Evolutionary conservation across 2,113 vertebrate species (phyloP), one percentile per base, ranked within the genome.

Genomic region (Brienomyrus brachyistius): DNA sequence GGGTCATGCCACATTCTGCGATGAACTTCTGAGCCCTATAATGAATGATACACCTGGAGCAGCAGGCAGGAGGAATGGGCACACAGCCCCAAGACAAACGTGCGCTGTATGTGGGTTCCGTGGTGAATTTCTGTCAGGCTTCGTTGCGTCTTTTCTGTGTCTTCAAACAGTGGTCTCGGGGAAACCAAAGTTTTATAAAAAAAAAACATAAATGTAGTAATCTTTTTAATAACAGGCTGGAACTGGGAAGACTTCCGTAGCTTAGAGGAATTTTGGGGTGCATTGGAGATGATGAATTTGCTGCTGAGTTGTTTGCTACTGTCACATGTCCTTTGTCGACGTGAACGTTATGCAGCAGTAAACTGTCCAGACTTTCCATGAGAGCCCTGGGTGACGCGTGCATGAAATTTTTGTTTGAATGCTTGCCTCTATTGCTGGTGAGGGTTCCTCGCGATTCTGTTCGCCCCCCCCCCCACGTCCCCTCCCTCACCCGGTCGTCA

Each of bases 101-200:
- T 50, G 45, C n/a, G 1, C 90, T 54, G 85, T 62, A 9, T 90
- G 56, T 90, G 90, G 91, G 91, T 92, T 92, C 91, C 59, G 90
- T 91, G 91, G 89, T 74, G 88, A 91, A 74, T 66, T 89, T 85
- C 66, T 17, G 19, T 91, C 87, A 56, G 77, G 86, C 88, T 23
- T 90, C 87, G 17, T 13, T 91, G 89, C 90, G 88, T 27, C 21
- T 54, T 56, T 54, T 56, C 45, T 23, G 51, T 89, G 9, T 88
- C 56, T 35, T 66, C 40, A 40, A 66, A 88, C 56, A 45, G 9
- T 45, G 40, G 31, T 56, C 19, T 88, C 8, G 1, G 52, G 40
- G 56, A 54, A 3, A 48, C 35, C 21, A 43, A 21, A 43, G n/a
- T n/a, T 70, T 70, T 70, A 70, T 31, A 31, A 13, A 66, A 50